Evolutionary conservation across 2,888 invertebrate species (phyloP).

Genomic region (Ectemnius lituratus): DNA sequence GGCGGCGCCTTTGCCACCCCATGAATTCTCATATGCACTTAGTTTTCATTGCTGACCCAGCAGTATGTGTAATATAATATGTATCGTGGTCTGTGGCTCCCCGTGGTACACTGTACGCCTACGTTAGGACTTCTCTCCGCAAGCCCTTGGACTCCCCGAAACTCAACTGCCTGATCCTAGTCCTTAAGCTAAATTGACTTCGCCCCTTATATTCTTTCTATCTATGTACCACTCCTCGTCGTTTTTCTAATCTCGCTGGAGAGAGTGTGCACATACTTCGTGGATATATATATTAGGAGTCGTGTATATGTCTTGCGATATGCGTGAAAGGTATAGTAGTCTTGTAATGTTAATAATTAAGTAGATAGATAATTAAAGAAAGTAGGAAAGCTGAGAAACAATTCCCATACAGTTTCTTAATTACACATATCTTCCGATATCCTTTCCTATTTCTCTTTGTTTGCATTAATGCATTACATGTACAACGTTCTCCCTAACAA

Average conservation of each 20-base stretch:
- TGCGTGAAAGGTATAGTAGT: too few relatives aligned
- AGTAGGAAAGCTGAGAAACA: too few relatives aligned
- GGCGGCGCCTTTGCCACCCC: slow-evolving; percentile 59
- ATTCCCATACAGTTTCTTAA: too few relatives aligned
- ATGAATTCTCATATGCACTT: slow-evolving; percentile 77
- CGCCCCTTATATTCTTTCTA: slow-evolving; percentile 39
- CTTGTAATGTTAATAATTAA: too few relatives aligned
- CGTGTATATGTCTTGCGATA: too few relatives aligned
- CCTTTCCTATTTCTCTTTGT: too few relatives aligned
- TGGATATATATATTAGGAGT: not conserved
- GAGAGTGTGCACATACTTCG: not conserved
- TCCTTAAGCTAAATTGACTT: slow-evolving; percentile 50
- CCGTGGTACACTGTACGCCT: slow-evolving; percentile 68
- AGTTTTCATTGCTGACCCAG: slow-evolving; percentile 76
- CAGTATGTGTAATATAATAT: slow-evolving; percentile 75
- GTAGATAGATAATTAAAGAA: too few relatives aligned
- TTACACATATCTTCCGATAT: too few relatives aligned
- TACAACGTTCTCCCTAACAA: too few relatives aligned
- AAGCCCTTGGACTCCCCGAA: slow-evolving; percentile 36
- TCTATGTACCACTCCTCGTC: not conserved
- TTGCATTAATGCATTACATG: too few relatives aligned
- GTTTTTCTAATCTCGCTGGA: not conserved
- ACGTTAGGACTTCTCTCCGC: slow-evolving; percentile 63
- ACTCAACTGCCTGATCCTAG: slow-evolving; percentile 42
- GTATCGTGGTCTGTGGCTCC: slow-evolving; percentile 74